A percentile compares a stretch with the other conserved stretches of the same genome.
phyloP scores from a whole-genome alignment of 1,140 invertebrate species.

The Orchesella cincta region DNA sequence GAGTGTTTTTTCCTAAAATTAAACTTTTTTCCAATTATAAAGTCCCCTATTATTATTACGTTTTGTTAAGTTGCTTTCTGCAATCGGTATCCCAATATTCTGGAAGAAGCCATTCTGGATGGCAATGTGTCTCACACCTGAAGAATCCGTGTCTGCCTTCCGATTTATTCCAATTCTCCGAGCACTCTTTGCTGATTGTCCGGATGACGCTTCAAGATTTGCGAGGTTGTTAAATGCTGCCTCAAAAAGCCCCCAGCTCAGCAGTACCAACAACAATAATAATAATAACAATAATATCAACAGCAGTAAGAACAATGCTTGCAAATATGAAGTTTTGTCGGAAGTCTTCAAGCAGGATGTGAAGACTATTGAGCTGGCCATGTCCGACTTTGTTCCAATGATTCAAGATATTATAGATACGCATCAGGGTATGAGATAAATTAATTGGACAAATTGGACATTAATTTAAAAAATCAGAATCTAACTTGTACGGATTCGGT shows the following conservation, averaged over 20 bases:
- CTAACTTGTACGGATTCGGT: background rate
- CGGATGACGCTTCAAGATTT: slow-evolving; percentile 89
- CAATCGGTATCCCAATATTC: slow-evolving; percentile 72
- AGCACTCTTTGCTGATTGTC: slow-evolving; percentile 67
- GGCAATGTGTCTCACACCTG: slow-evolving; percentile 72
- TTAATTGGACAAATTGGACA: background rate
- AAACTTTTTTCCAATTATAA: slow-evolving; percentile 24
- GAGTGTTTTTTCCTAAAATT: background rate
- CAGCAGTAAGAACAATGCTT: background rate
- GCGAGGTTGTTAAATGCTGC: slow-evolving; percentile 70
- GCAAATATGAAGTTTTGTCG: background rate
- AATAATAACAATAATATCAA: slow-evolving; percentile 32
- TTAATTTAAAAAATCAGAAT: background rate
- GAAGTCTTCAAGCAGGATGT: slow-evolving; percentile 16
- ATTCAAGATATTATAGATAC: slow-evolving; percentile 98
- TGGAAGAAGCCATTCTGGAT: slow-evolving; percentile 92
- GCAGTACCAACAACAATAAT: slow-evolving; percentile 31
- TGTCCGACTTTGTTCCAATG: slow-evolving; percentile 81
- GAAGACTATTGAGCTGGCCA: slow-evolving; percentile 33
- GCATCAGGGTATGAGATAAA: slow-evolving; percentile 76
- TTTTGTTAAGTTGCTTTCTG: slow-evolving; percentile 50
- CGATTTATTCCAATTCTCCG: slow-evolving; percentile 44
- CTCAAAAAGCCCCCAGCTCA: slow-evolving; percentile 2
- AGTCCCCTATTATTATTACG: slow-evolving; percentile 24
- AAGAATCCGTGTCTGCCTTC: slow-evolving; percentile 5